Conservation (phyloP, 2,888 invertebrate genomes). For the Congeria kusceri region DNA sequence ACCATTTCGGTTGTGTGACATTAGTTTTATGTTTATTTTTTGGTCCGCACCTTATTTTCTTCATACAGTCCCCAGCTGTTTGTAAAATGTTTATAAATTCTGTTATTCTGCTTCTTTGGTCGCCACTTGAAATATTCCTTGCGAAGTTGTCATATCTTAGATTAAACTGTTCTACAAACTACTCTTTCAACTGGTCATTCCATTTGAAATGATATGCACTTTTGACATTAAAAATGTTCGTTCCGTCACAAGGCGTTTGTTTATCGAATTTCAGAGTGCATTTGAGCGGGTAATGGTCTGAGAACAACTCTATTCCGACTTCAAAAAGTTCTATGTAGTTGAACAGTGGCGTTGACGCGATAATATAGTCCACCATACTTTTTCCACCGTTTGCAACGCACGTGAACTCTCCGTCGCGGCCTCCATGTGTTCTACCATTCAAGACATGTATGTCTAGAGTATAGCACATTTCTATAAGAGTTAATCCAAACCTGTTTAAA, state of each 20-base stretch:
- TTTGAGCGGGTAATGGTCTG: constrained; percentile 26
- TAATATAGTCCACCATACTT: constrained; percentile 44
- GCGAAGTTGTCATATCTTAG: not conserved
- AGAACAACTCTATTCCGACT: constrained; percentile 19
- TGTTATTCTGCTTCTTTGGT: not conserved
- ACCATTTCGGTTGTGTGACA: not conserved
- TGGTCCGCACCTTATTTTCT: too few species aligned
- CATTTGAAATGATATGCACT: not conserved
- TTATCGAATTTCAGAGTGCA: constrained; percentile 14
- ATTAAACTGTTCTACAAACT: not conserved
- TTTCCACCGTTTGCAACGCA: constrained; percentile 30
- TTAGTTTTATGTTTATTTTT: too few species aligned
- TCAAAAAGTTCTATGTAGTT: constrained; percentile 14
- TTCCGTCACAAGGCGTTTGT: not conserved
- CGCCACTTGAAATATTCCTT: not conserved
- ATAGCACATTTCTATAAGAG: constrained; percentile 37
- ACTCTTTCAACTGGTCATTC: constrained; percentile 2
- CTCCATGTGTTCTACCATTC: constrained; percentile 28
- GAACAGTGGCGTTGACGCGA: constrained; percentile 26
- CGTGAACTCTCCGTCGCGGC: constrained; percentile 28
- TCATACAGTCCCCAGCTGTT: constrained; percentile 2
- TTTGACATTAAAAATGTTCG: not conserved
- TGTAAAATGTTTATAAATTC: constrained; percentile 1
- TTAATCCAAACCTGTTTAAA: constrained; percentile 36
- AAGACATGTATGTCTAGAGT: constrained; percentile 27